These are phyloP conservation scores for Cyclargus thomasi DNA, from an alignment of 1,140 invertebrate genomes.

Conservation along the genomic window DNA sequence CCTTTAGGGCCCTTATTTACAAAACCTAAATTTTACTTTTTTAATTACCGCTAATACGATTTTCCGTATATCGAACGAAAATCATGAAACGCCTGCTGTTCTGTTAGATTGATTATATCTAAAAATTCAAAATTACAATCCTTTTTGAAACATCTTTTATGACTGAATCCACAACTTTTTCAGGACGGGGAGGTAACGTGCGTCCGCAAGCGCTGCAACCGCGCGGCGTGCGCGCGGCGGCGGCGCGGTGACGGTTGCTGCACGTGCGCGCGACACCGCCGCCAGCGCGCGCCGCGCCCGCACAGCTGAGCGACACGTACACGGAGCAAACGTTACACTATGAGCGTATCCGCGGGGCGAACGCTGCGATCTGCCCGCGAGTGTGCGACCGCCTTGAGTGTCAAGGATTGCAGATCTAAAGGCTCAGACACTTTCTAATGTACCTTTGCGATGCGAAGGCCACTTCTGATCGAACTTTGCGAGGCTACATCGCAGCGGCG, in stretches of 20 bases:
- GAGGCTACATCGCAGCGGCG: neutral
- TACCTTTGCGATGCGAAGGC: neutral
- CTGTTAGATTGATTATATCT: no score
- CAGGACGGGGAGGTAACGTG: slow-evolving; percentile 88
- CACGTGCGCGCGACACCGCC: slow-evolving; percentile 59
- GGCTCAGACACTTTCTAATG: neutral
- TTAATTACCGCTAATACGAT: no score
- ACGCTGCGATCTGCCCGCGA: neutral
- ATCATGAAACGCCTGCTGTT: no score
- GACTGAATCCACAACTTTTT: slow-evolving; percentile 25
- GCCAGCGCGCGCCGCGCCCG: slow-evolving; percentile 45
- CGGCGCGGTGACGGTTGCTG: slow-evolving; percentile 60
- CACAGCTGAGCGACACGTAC: slow-evolving; percentile 43
- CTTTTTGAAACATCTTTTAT: no score
- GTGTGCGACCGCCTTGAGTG: no score
- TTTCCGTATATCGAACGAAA: no score
- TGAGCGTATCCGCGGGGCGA: neutral
- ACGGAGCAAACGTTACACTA: slow-evolving; percentile 14
- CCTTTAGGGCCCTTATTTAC: no score
- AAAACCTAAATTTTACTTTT: no score
- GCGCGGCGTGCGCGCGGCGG: slow-evolving; percentile 78
- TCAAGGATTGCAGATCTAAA: no score
- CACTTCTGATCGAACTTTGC: neutral
- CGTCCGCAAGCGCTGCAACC: slow-evolving; percentile 85
- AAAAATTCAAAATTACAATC: no score